phyloP scores from a whole-genome alignment of 2,888 invertebrate genomes.

The Orthosia gothica region DNA sequence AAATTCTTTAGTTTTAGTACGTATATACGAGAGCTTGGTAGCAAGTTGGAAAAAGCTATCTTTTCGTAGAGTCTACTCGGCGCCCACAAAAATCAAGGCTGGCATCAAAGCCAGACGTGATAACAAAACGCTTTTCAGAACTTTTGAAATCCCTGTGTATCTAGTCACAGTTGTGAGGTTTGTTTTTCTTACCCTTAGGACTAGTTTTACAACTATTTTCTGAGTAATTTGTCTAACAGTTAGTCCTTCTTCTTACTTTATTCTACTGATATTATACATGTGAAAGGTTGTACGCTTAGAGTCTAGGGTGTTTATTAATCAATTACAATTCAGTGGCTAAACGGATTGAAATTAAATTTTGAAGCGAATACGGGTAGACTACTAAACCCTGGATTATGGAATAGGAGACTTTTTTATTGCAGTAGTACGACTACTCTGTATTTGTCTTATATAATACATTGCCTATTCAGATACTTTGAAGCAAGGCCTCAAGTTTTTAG shows the following conservation, averaged over 20 bases:
- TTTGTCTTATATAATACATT: too few relatives aligned
- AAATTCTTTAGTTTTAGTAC: neutral
- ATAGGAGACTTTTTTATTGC: too few relatives aligned
- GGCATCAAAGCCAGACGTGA: neutral
- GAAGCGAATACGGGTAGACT: too few relatives aligned
- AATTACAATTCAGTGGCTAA: too few relatives aligned
- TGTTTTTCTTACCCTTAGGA: neutral
- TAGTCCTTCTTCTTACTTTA: too few relatives aligned
- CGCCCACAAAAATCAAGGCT: neutral
- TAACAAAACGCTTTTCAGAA: slow-evolving; percentile 12
- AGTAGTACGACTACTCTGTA: too few relatives aligned
- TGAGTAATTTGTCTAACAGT: neutral
- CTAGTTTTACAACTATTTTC: neutral
- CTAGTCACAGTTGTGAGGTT: neutral
- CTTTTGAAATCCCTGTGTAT: slow-evolving; percentile 10
- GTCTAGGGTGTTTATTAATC: too few relatives aligned
- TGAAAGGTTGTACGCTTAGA: too few relatives aligned
- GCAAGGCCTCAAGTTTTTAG: neutral
- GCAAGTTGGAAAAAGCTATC: neutral
- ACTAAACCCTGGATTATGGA: too few relatives aligned
- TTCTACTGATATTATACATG: too few relatives aligned
- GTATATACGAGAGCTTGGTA: neutral
- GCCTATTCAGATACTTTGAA: too few relatives aligned
- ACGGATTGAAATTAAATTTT: too few relatives aligned
- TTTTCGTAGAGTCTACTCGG: neutral